A percentile compares a stretch with the other conserved stretches of the same genome.
These are phyloP conservation scores for Mus caroli DNA, from an alignment of 2,797 vertebrate genomes.

Conservation along the genomic window DNA sequence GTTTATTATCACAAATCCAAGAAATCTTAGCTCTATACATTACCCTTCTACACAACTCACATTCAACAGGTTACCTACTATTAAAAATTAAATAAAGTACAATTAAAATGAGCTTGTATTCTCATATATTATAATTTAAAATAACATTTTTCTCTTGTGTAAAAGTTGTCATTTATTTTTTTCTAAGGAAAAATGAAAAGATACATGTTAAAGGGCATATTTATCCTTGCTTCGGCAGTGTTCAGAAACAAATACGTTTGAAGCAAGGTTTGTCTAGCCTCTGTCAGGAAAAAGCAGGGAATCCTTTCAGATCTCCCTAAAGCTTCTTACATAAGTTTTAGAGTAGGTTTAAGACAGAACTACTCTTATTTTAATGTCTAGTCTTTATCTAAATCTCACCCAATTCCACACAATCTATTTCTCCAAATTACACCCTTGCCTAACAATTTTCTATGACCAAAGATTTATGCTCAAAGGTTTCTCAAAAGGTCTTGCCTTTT, in stretches of 20 bases:
- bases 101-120: background rate
- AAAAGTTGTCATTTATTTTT: conserved; percentile 56
- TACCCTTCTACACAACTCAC: background rate
- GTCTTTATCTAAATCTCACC: background rate
- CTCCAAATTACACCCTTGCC: background rate
- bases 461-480: background rate
- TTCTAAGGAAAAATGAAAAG: conserved; percentile 17
- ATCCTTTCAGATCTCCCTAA: conserved; percentile 30
- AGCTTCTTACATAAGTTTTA: conserved; percentile 44
- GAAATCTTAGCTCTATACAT: conserved; percentile 33
- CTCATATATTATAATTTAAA: conserved; percentile 18
- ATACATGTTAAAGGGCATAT: background rate
- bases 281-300: background rate
- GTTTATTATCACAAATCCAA: conserved; percentile 33
- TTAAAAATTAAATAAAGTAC: conserved; percentile 50
- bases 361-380: background rate
- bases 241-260: conserved; percentile 38
- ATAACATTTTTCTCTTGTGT: background rate
- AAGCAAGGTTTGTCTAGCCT: background rate
- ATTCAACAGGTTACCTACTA: conserved; percentile 71
- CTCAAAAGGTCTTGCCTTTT: background rate
- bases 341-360: conserved; percentile 20
- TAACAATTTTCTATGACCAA: background rate
- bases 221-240: background rate
- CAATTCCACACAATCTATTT: background rate